Conservation (phyloP, 2,113 vertebrate genomes). For the Cyprinodon tularosa region DNA sequence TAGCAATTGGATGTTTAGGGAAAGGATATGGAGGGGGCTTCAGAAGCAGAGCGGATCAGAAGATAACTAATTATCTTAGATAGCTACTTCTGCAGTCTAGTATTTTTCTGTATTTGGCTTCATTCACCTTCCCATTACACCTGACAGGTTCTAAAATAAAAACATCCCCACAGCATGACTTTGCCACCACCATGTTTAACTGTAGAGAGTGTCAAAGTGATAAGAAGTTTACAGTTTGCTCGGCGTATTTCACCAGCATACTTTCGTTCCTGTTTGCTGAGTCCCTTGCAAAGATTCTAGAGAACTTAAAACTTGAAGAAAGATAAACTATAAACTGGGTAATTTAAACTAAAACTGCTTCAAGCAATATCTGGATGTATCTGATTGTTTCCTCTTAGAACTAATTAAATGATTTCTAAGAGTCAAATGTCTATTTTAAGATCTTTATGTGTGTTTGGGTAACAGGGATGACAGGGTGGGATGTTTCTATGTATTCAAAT, state of each 20-base stretch:
- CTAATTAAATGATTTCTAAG: neutral
- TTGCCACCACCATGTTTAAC: neutral
- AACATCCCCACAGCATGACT: neutral
- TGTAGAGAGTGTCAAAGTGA: neutral
- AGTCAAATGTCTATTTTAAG: neutral
- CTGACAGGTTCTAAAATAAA: neutral
- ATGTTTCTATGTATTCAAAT: neutral
- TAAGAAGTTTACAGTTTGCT: no score
- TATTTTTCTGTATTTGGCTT: no score
- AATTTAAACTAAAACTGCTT: neutral
- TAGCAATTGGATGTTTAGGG: constrained; percentile 37
- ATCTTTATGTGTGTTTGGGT: neutral
- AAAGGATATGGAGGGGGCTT: constrained; percentile 22
- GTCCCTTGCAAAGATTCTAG: no score
- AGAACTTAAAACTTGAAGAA: neutral
- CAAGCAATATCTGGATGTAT: neutral
- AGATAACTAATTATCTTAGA: neutral
- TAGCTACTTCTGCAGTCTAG: neutral
- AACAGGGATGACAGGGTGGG: neutral
- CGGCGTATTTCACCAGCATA: no score
- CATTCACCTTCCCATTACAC: neutral
- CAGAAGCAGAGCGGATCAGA: constrained; percentile 24
- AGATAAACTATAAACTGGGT: neutral
- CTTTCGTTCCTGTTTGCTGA: no score
- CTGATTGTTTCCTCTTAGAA: neutral